Conservation (phyloP, 30 jellyfish, hydroid and myxozoan species). For the Cassiopea xamachana region DNA sequence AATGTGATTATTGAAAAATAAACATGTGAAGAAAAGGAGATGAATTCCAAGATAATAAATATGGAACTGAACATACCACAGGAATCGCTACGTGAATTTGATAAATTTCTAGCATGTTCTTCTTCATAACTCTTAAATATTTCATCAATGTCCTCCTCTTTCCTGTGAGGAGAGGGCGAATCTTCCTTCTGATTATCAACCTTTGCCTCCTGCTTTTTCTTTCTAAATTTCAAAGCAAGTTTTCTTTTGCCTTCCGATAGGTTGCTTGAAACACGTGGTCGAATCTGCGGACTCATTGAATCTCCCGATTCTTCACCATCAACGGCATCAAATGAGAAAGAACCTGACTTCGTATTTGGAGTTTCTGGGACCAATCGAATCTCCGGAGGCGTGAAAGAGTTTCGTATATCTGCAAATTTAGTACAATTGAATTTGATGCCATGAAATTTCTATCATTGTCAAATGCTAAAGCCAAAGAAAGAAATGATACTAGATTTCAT, state of each 20-base stretch:
- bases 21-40: neutral
- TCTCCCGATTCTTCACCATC: constrained; percentile 26
- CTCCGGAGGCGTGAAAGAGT: constrained; percentile 53
- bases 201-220: constrained; percentile 47
- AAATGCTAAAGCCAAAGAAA: too few species aligned
- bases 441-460: too few species aligned
- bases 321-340: constrained; percentile 43
- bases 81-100: constrained; percentile 32
- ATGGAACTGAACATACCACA: constrained; percentile 43
- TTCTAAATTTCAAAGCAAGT: constrained; percentile 66
- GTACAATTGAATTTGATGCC: too few species aligned
- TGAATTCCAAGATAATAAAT: neutral
- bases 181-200: constrained; percentile 31
- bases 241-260: constrained; percentile 44
- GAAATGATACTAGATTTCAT: too few species aligned
- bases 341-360: neutral
- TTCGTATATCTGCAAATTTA: neutral
- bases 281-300: constrained; percentile 54
- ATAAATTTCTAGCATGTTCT: constrained; percentile 2
- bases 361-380: constrained; percentile 38
- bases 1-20: neutral
- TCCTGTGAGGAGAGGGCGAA: constrained; percentile 9
- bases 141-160: constrained; percentile 80
- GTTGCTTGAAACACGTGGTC: constrained; percentile 44
- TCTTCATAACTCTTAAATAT: constrained; percentile 78